Evolutionary conservation across 2,888 invertebrate species (phyloP), one percentile per base, ranked within the genome.

Genomic region (Drosophila tanythrix): DNA sequence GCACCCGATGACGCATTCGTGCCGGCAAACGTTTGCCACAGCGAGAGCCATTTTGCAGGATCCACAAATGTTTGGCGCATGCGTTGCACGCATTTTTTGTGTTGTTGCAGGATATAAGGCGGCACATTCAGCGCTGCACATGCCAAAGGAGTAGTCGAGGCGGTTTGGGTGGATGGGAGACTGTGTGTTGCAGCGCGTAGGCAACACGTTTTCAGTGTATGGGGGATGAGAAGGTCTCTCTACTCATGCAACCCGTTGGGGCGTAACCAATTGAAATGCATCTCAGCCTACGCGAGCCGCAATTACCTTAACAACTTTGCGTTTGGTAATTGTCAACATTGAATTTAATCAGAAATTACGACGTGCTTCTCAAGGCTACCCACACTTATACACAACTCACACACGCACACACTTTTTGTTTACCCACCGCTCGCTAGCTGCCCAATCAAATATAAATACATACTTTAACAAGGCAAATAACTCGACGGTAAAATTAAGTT

Each of bases 241-340:
- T 53, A 35, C 55, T 56, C n/a, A 36, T 38, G 46, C 38, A 62
- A 53, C 63, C 38, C 48, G 35, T 55, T 62, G 52, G 64, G 67
- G 59, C 77, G 77, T 66, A 57, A 56, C 70, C 80, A 88, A 89
- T 86, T 86, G 81, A 82, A 80, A 85, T 82, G 82, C 82, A 82
- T 74, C 87, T 81, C 83, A 74, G 82, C 71, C 83, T 81, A 86
- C 63, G 83, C 72, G 81, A 56, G 70, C 73, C 66, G 83, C 82
- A 82, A 82, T 82, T 82, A 82, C 87, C 82, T 83, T 86, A 82
- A 82, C 87, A 86, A 86, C 87, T 80, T 85, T 86, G 48, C 79
- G 52, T 57, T 76, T 70, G 55, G 74, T 83, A 71, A 82, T 82
- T 82, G 82, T 82, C 82, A 82, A 82, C 87, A 82, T 83, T 83